Conservation (phyloP, 2,888 invertebrate species). For the Psococerastis gibbosa region DNA sequence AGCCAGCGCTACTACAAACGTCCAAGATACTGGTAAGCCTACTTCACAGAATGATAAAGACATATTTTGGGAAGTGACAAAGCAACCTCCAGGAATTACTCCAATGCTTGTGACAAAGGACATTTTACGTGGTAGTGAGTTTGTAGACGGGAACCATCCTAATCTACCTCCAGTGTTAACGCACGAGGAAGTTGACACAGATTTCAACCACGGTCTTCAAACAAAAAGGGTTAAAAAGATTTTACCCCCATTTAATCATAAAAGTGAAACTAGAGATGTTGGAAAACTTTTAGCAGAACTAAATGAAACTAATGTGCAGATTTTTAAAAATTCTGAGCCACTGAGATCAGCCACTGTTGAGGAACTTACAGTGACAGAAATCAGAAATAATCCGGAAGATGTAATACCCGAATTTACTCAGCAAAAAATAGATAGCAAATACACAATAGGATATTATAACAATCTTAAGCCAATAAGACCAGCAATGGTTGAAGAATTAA, state of each 20-base stretch:
- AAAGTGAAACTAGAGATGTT: too few relatives aligned
- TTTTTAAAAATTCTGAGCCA: background rate
- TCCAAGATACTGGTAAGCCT: too few relatives aligned
- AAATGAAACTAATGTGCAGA: background rate
- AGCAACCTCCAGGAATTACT: too few relatives aligned
- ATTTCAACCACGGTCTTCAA: background rate
- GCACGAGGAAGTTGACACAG: conserved; percentile 2
- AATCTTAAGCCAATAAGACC: background rate
- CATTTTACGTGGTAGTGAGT: background rate
- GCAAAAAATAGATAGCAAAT: too few relatives aligned
- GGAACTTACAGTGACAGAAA: background rate
- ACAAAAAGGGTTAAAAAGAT: conserved; percentile 6
- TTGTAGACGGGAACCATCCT: conserved; percentile 7
- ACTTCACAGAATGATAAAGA: conserved; percentile 2
- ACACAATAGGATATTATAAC: too few relatives aligned
- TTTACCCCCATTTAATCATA: background rate
- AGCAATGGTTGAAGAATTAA: background rate
- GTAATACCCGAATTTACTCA: too few relatives aligned
- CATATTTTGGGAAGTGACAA: conserved; percentile 4
- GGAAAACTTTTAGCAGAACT: background rate
- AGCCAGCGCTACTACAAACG: too few relatives aligned
- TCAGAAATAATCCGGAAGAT: background rate
- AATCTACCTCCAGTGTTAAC: background rate
- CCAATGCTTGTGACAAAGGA: too few relatives aligned
- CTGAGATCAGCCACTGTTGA: background rate